Conservation (phyloP, 2,797 vertebrate genomes). For the Gobio occitaniae region DNA sequence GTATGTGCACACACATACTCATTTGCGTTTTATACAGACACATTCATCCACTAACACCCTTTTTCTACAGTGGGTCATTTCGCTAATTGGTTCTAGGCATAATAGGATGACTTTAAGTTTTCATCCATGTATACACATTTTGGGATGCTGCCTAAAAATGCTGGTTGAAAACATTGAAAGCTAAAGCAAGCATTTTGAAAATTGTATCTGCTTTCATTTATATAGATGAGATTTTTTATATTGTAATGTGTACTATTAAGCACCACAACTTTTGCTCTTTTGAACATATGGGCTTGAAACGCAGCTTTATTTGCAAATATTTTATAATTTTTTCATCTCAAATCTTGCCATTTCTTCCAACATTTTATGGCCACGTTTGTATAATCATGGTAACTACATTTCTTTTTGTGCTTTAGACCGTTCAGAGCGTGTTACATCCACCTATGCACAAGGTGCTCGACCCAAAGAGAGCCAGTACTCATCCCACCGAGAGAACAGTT, state of each 20-base stretch:
- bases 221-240: not conserved
- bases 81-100: not conserved
- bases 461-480: conserved; percentile 90
- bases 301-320: not conserved
- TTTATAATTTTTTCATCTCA: not conserved
- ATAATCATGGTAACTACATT: not conserved
- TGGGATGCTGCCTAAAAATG: not conserved
- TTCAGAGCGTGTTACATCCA: conserved; percentile 87
- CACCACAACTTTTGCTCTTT: not conserved
- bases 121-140: not conserved
- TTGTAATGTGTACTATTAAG: not conserved
- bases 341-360: not conserved
- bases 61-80: not conserved
- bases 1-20: conserved; percentile 71
- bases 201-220: not conserved
- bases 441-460: conserved; percentile 95
- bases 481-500: conserved; percentile 79
- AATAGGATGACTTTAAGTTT: not conserved
- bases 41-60: not conserved
- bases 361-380: not conserved
- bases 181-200: too few relatives aligned
- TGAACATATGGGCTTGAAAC: not conserved
- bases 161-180: too few relatives aligned
- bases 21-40: not conserved
- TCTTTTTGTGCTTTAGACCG: conserved; percentile 79